These are phyloP conservation scores for Amniataba percoides DNA, from an alignment of 2,797 vertebrate genomes.

Conservation along the genomic window DNA sequence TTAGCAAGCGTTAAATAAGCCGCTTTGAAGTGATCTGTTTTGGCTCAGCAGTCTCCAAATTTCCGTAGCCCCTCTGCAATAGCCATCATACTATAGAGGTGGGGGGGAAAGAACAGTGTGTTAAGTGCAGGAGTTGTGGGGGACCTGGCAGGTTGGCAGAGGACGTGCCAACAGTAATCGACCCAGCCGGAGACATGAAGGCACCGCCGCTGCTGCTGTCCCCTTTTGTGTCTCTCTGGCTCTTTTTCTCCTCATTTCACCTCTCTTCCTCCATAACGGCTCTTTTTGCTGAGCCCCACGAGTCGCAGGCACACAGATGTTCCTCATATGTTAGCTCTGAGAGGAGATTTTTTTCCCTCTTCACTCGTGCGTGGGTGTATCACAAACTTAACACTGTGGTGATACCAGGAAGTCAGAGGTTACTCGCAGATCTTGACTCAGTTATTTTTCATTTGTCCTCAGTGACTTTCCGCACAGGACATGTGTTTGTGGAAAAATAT, in stretches of 20 bases:
- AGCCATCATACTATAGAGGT: slow-evolving; percentile 65
- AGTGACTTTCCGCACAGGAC: slow-evolving; percentile 32
- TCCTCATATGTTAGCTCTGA: slow-evolving; percentile 72
- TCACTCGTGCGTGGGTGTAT: slow-evolving; percentile 56
- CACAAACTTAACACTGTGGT: slow-evolving; percentile 62
- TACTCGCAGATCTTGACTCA: slow-evolving; percentile 51
- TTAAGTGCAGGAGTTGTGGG: slow-evolving; percentile 71
- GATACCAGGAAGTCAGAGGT: slow-evolving; percentile 72
- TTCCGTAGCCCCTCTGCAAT: slow-evolving; percentile 86
- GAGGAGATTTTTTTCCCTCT: slow-evolving; percentile 45
- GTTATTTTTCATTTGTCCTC: slow-evolving; percentile 29
- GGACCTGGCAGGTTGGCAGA: slow-evolving; percentile 64
- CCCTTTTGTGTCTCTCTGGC: slow-evolving; percentile 44
- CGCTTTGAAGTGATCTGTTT: slow-evolving; percentile 92
- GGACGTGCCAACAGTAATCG: slow-evolving; percentile 64
- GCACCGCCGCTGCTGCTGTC: slow-evolving; percentile 32
- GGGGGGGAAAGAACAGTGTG: slow-evolving; percentile 49
- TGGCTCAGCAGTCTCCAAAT: slow-evolving; percentile 88
- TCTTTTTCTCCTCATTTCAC: slow-evolving; percentile 58
- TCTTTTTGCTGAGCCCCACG: slow-evolving; percentile 48
- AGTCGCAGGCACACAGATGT: slow-evolving; percentile 77
- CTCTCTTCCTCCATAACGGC: slow-evolving; percentile 44
- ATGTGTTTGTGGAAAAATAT: slow-evolving; percentile 28
- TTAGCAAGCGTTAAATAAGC: slow-evolving; percentile 91
- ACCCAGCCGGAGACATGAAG: slow-evolving; percentile 62